A percentile compares a stretch with the other conserved stretches of the same genome.
Conservation (phyloP, 2,797 vertebrate genomes). For the Labeo calbasu region DNA sequence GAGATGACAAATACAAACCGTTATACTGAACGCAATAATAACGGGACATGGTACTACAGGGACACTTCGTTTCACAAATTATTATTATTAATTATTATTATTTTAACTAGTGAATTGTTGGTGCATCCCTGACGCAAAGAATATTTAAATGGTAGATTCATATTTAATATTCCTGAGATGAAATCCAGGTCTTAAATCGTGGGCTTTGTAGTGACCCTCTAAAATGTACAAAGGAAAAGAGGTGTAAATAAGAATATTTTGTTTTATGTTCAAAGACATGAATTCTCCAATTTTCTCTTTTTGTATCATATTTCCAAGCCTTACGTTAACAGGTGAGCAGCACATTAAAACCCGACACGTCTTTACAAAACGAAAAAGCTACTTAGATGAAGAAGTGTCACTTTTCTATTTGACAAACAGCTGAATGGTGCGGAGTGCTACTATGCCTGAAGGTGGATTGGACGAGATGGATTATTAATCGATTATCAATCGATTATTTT, state of each 20-base stretch:
- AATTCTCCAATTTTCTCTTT: slow-evolving; percentile 62
- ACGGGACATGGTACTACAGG: slow-evolving; percentile 50
- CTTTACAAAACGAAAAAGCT: slow-evolving; percentile 26
- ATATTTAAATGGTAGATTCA: slow-evolving; percentile 41
- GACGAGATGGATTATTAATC: slow-evolving; percentile 39
- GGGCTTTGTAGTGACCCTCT: slow-evolving; percentile 39
- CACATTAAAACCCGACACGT: slow-evolving; percentile 27
- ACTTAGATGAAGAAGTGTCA: slow-evolving; percentile 10
- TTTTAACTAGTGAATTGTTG: slow-evolving; percentile 49
- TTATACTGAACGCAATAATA: slow-evolving; percentile 63
- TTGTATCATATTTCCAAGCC: slow-evolving; percentile 57
- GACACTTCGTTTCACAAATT: slow-evolving; percentile 53
- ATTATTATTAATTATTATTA: slow-evolving; percentile 55
- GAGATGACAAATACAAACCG: slow-evolving; percentile 30
- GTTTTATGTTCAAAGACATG: slow-evolving; percentile 72
- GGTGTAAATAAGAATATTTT: slow-evolving; percentile 84
- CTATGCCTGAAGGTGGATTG: not conserved
- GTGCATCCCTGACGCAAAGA: slow-evolving; percentile 33
- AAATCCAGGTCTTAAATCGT: slow-evolving; percentile 33
- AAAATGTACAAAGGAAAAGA: slow-evolving; percentile 54
- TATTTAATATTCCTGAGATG: slow-evolving; percentile 31
- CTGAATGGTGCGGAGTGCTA: not conserved
- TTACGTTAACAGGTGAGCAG: slow-evolving; percentile 62
- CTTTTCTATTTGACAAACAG: slow-evolving; percentile 27
- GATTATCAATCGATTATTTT: slow-evolving; percentile 33